Base-by-base conservation (phyloP, 2,888 invertebrate genomes). In the Aromia moschata region DNA sequence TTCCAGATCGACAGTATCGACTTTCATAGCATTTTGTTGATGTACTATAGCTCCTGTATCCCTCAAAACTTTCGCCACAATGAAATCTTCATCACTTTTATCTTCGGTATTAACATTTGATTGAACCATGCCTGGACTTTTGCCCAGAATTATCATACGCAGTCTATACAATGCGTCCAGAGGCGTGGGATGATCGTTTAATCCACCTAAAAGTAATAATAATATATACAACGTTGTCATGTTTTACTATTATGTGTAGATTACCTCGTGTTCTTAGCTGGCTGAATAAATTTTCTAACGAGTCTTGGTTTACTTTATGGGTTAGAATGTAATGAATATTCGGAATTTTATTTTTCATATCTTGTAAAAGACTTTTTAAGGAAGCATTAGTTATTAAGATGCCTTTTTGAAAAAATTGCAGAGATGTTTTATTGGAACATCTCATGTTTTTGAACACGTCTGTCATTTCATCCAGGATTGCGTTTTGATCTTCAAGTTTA, bases 111-210 rank as follows among this genome's bases (percentile, higher is more conserved):
- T 46, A 36, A 33, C 15, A 46, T 46, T 30, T 14, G 16, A 15
- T 38, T 54, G 38, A 10, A 58, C 14, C 30, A 52, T 33, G 12
- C 53, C 41, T 33, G 57, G 14, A 47, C 62, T 47, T 58, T 68
- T 68, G 3, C 68, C 68, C 7, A 70, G 56, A 33, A 67, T 62
- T 12, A 71, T 68, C 58, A 65, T 64, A 10, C 62, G 45, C 2
- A 67, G 17, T 14, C 68, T 31, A 25, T 67, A 62, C 2, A 70
- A 5, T 10, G 64, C 58, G 60, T 66, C 58, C 18, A 70, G 56
- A n/a, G 67, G 60, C 12, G 65, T 41, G n/a, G 67, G 64, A 54
- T 70, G 67, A 44, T 69, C 70, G 44, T 70, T 58, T 14, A 70
- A n/a, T 36, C 68, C 68, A 3, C 66, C 67, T 41, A 54, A 37